A percentile compares a stretch with the other conserved stretches of the same genome.
These are phyloP conservation scores for Clarias macrocephalus DNA, from an alignment of 2,113 vertebrate genomes.

Conservation along the genomic window DNA sequence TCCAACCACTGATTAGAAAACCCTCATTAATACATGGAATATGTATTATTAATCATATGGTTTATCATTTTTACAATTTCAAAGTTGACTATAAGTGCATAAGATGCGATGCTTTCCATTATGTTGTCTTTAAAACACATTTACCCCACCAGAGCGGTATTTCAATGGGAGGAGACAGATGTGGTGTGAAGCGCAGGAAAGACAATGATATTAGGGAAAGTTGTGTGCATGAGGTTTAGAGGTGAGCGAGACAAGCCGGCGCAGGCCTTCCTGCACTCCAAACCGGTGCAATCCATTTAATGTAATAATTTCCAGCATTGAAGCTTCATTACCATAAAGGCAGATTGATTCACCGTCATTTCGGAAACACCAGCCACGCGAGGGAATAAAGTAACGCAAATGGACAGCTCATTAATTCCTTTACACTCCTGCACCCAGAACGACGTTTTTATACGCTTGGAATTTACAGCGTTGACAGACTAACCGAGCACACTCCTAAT, in stretches of 20 bases:
- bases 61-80: not conserved
- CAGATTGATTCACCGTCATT: conserved; percentile 72
- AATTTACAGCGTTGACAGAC: conserved; percentile 72
- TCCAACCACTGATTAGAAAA: not conserved
- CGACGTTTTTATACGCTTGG: conserved; percentile 62
- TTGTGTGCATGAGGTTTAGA: conserved; percentile 1
- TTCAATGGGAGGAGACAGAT: conserved; percentile 35
- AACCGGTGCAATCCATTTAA: conserved; percentile 66
- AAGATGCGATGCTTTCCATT: not conserved
- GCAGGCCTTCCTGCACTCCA: conserved; percentile 47
- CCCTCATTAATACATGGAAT: not conserved
- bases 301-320: conserved; percentile 64
- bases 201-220: conserved; percentile 34
- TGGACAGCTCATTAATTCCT: conserved; percentile 73
- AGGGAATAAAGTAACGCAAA: conserved; percentile 70
- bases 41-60: not conserved
- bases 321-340: conserved; percentile 68
- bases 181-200: conserved; percentile 37
- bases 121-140: conserved; percentile 21
- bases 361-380: conserved; percentile 61
- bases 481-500: conserved; percentile 70
- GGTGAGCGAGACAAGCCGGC: not conserved
- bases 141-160: conserved; percentile 17
- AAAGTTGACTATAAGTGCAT: not conserved
- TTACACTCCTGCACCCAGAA: conserved; percentile 56